These are phyloP conservation scores for Teleiodes luculella DNA, from an alignment of 2,888 invertebrate genomes.

Conservation along the genomic window DNA sequence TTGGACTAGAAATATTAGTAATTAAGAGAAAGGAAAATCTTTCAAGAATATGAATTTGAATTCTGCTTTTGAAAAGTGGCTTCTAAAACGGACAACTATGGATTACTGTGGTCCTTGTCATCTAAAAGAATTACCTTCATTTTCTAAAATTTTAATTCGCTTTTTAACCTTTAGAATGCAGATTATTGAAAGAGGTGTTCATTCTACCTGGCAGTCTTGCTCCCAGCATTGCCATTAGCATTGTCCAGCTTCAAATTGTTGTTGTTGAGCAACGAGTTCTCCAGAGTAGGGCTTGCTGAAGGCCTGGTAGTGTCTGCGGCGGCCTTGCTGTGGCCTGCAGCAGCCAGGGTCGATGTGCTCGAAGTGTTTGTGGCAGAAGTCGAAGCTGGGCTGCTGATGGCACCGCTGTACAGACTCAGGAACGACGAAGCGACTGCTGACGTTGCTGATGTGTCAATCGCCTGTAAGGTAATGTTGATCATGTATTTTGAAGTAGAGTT, in stretches of 20 bases:
- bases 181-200: too few relatives aligned
- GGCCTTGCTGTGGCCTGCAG: slow-evolving; percentile 57
- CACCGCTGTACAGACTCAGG: slow-evolving; percentile 72
- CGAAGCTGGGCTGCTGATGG: slow-evolving; percentile 64
- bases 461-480: slow-evolving; percentile 42
- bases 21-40: too few relatives aligned
- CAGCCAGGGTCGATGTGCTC: slow-evolving; percentile 38
- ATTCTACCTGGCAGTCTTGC: slow-evolving; percentile 45
- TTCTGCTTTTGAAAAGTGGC: too few relatives aligned
- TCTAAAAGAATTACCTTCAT: too few relatives aligned
- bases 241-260: slow-evolving; percentile 70
- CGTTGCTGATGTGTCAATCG: slow-evolving; percentile 79
- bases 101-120: background rate
- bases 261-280: slow-evolving; percentile 62
- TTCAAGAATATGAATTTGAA: too few relatives aligned
- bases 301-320: slow-evolving; percentile 61
- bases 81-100: background rate
- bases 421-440: slow-evolving; percentile 75
- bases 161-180: slow-evolving; percentile 34
- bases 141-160: too few relatives aligned
- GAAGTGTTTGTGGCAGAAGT: slow-evolving; percentile 49
- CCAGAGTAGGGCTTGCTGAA: slow-evolving; percentile 58
- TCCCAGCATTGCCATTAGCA: slow-evolving; percentile 69
- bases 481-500: too few relatives aligned
- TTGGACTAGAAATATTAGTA: too few relatives aligned